Evolutionary conservation across 2,888 invertebrate genomes (phyloP).

Genomic region (Anthophora plumipes): DNA sequence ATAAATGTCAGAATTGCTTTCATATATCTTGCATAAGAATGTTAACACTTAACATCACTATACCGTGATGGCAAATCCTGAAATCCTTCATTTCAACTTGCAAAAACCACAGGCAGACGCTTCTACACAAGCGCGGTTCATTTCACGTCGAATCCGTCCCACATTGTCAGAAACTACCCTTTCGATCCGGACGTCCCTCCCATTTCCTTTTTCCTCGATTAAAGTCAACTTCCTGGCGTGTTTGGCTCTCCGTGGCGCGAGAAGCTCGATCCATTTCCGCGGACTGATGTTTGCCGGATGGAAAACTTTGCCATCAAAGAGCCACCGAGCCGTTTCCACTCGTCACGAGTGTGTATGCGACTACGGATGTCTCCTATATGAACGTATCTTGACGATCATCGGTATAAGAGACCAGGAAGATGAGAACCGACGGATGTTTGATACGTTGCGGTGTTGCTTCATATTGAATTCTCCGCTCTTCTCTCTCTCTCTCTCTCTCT

Average conservation of each 20-base stretch:
- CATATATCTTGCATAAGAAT: too few species aligned
- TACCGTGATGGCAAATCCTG: too few species aligned
- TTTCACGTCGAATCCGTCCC: not conserved
- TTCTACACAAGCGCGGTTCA: not conserved
- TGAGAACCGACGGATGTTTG: conserved; percentile 81
- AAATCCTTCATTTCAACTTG: not conserved
- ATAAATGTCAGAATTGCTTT: too few species aligned
- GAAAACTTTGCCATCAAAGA: conserved; percentile 77
- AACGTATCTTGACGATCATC: conserved; percentile 65
- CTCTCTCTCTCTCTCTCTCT: conserved; percentile 30
- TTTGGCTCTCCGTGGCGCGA: conserved; percentile 47
- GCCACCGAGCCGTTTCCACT: conserved; percentile 61
- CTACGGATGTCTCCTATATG: conserved; percentile 66
- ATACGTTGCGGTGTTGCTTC: conserved; percentile 80
- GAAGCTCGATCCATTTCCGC: conserved; percentile 75
- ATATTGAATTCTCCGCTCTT: conserved; percentile 78
- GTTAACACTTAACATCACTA: too few species aligned
- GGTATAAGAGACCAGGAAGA: conserved; percentile 70
- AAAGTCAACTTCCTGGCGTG: conserved; percentile 63
- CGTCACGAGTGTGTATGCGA: conserved; percentile 52
- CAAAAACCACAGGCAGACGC: not conserved
- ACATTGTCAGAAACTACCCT: conserved; percentile 11
- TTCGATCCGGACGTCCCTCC: conserved; percentile 2
- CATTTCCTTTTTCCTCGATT: conserved; percentile 67
- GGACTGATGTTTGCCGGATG: conserved; percentile 74